Percentiles rank a stretch among this genome's conserved stretches.
Evolutionary conservation across 2,797 vertebrate genomes (phyloP).

Genomic region (Lepus townsendii): DNA sequence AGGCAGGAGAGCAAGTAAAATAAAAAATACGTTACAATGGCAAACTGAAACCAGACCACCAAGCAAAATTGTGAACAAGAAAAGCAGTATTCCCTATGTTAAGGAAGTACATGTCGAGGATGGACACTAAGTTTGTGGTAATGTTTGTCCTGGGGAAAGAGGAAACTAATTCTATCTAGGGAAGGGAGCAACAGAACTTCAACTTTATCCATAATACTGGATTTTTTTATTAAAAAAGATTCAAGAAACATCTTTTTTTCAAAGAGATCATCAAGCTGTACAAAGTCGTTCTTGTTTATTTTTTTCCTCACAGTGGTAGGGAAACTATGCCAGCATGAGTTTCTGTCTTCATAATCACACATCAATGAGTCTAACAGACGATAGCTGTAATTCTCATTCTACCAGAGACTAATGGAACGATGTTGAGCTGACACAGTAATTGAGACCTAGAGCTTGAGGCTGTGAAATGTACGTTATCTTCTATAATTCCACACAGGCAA

Average conservation of each 20-base stretch:
- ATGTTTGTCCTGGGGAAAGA: background rate
- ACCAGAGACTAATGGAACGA: background rate
- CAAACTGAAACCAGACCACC: conserved; percentile 29
- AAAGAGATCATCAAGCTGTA: conserved; percentile 1
- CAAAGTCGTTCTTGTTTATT: background rate
- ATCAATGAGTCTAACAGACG: background rate
- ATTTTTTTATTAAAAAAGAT: conserved; percentile 30
- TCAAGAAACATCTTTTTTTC: background rate
- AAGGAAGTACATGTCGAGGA: background rate
- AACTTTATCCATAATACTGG: background rate
- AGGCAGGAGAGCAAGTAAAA: background rate
- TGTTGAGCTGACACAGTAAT: background rate
- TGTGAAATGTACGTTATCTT: background rate
- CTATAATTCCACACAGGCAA: background rate
- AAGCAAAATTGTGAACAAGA: background rate
- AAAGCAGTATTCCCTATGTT: background rate
- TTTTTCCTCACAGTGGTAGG: background rate
- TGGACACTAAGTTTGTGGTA: background rate
- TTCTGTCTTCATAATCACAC: background rate
- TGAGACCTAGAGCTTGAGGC: background rate
- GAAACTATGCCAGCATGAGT: background rate
- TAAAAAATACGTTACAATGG: background rate
- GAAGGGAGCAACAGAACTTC: background rate
- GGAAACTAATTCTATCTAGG: background rate
- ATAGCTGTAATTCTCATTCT: background rate